Conservation (phyloP, 1,140 invertebrate species). For the Drosophila ogumai region DNA sequence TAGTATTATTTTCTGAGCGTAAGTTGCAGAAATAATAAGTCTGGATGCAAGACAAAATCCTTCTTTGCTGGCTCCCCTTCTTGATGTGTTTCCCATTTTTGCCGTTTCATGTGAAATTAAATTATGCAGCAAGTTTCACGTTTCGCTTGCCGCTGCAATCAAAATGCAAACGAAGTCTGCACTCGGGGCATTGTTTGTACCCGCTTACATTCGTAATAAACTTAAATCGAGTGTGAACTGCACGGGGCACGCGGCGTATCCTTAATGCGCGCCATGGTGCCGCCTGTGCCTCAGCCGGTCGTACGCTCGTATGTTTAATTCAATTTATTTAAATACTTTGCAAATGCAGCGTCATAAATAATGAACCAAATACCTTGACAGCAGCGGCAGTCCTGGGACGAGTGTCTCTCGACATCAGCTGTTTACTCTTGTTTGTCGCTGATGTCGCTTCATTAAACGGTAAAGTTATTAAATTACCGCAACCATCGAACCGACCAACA, state of each 20-base stretch:
- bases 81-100: slow-evolving; percentile 10
- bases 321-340: slow-evolving; percentile 51
- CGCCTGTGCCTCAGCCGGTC: slow-evolving; percentile 11
- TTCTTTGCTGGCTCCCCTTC: not conserved
- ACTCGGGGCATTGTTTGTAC: slow-evolving; percentile 42
- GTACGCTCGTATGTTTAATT: slow-evolving; percentile 36
- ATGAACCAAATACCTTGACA: slow-evolving; percentile 69
- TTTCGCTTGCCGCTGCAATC: slow-evolving; percentile 41
- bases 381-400: slow-evolving; percentile 15
- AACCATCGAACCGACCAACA: slow-evolving; percentile 57
- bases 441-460: slow-evolving; percentile 78
- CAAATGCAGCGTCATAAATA: slow-evolving; percentile 69
- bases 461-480: slow-evolving; percentile 82
- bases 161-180: slow-evolving; percentile 56
- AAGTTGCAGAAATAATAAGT: not conserved
- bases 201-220: slow-evolving; percentile 55
- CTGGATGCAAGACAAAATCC: not conserved
- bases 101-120: slow-evolving; percentile 37
- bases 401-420: slow-evolving; percentile 60
- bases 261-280: slow-evolving; percentile 29
- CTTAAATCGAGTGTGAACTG: slow-evolving; percentile 69
- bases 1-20: not conserved
- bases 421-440: slow-evolving; percentile 53
- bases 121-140: slow-evolving; percentile 52
- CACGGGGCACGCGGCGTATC: slow-evolving; percentile 44